Percentiles rank a stretch among this genome's conserved stretches.
These are phyloP conservation scores for Macroramphosus scolopax DNA, from an alignment of 2,797 vertebrate species.

Conservation along the genomic window DNA sequence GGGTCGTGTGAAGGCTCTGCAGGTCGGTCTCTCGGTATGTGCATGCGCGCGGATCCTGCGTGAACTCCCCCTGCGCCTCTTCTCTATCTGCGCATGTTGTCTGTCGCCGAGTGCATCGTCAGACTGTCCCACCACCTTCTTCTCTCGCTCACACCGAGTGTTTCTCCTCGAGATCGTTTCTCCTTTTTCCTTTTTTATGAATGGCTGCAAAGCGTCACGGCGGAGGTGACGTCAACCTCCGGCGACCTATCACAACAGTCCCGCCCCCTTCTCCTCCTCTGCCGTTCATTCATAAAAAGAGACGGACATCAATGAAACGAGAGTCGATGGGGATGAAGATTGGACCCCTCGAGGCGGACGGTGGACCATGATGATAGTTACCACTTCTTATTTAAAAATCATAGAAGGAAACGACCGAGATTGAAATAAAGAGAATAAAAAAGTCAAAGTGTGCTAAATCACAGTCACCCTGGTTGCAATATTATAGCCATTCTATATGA, in stretches of 20 bases:
- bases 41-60: slow-evolving; percentile 19
- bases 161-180: slow-evolving; percentile 58
- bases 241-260: slow-evolving; percentile 64
- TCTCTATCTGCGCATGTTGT: slow-evolving; percentile 36
- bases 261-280: slow-evolving; percentile 51
- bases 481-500: too few species aligned
- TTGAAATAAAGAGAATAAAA: too few species aligned
- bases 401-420: too few species aligned
- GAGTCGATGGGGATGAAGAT: slow-evolving; percentile 33
- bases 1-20: slow-evolving; percentile 2
- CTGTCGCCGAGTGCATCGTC: slow-evolving; percentile 12
- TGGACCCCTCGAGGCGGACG: too few species aligned
- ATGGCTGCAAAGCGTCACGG: slow-evolving; percentile 78
- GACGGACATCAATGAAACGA: slow-evolving; percentile 62
- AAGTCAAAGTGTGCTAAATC: too few species aligned
- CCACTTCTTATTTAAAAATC: too few species aligned
- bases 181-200: slow-evolving; percentile 72
- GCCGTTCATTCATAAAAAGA: slow-evolving; percentile 77
- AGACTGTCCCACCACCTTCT: slow-evolving; percentile 15
- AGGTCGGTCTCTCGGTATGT: slow-evolving; percentile 10
- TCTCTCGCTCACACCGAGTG: slow-evolving; percentile 24
- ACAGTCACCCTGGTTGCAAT: too few species aligned
- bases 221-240: slow-evolving; percentile 75
- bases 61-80: slow-evolving; percentile 7
- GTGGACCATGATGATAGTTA: too few species aligned